Base-by-base conservation (phyloP, 2,888 invertebrate genomes). In the Aspidiotus rigidus region DNA sequence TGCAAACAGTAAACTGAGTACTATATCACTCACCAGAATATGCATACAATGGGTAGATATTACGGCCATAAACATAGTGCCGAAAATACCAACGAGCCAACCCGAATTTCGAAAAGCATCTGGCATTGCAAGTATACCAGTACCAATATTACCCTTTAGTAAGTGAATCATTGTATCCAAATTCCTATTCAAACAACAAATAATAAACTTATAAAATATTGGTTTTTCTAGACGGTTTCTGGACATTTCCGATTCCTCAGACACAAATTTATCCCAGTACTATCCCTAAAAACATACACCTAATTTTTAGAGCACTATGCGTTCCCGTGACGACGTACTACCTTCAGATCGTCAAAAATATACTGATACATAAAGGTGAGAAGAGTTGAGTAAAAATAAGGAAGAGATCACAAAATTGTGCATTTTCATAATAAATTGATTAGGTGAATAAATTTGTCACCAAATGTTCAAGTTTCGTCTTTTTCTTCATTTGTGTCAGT, bases 91-190 rank as follows among this genome's bases (percentile, higher is more conserved):
- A 71, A 93, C 84, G 76, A 88, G 84, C 70, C 95, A 81, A 11
- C 96, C 96, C 69, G 94, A 88, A 80, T 95, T 90, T 77, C 88
- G 87, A 77, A 95, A 90, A 15, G 94, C 95, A 79, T 93, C 87
- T 7, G 98, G 97, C 90, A 99, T 93, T 8, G 98, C 97, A 73
- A 98, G 81, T 74, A 98, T 94, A 7, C 98, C 98, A 0, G 97
- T 96, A 8, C 75, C 75, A 70, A 85, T 80, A 76, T 84, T 85
- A 2, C 85, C 86, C 76, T 87, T 87, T 62, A 87, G 77, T 71
- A 87, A 77, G 77, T 86, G 84, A 76, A 86, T 82, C 77, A 84
- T 77, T 7, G 82, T 81, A 72, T 82, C 81, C 72, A 79, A 76
- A 74, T 82, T 82, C 69, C 83, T 83, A 75, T 28, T 28, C 28